These are phyloP conservation scores for Hydriomena furcata DNA, from an alignment of 2,888 invertebrate genomes.

Conservation along the genomic window DNA sequence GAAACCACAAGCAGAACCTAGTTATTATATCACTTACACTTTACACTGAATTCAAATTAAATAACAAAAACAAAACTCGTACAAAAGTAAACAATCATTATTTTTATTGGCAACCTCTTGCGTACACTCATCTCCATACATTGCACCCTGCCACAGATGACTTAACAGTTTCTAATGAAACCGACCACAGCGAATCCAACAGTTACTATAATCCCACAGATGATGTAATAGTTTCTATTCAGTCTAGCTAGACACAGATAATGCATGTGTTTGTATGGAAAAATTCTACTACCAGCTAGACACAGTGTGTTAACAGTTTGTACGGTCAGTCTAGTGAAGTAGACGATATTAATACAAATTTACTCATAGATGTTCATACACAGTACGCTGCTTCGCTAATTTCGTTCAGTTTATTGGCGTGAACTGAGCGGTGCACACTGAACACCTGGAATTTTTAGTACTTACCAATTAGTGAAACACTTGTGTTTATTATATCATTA, in stretches of 20 bases:
- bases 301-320: neutral
- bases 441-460: neutral
- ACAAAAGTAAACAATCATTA: conserved; percentile 11
- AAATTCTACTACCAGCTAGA: conserved; percentile 3
- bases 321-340: conserved; percentile 50
- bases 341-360: conserved; percentile 65
- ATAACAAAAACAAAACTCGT: conserved; percentile 12
- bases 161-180: neutral
- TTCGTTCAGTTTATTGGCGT: conserved; percentile 32
- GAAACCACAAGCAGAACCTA: too few relatives aligned
- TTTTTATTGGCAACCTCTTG: conserved; percentile 29
- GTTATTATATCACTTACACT: too few relatives aligned
- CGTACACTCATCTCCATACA: conserved; percentile 27
- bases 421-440: conserved; percentile 2
- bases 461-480: neutral
- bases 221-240: conserved; percentile 1
- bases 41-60: conserved; percentile 12
- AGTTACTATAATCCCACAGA: conserved; percentile 9
- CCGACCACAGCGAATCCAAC: neutral
- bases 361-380: conserved; percentile 43
- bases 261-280: neutral
- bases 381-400: conserved; percentile 24
- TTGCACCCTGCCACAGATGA: conserved; percentile 15
- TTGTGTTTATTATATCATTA: neutral
- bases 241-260: neutral